Conservation (phyloP, 2,888 invertebrate genomes). For the Aromia moschata region DNA sequence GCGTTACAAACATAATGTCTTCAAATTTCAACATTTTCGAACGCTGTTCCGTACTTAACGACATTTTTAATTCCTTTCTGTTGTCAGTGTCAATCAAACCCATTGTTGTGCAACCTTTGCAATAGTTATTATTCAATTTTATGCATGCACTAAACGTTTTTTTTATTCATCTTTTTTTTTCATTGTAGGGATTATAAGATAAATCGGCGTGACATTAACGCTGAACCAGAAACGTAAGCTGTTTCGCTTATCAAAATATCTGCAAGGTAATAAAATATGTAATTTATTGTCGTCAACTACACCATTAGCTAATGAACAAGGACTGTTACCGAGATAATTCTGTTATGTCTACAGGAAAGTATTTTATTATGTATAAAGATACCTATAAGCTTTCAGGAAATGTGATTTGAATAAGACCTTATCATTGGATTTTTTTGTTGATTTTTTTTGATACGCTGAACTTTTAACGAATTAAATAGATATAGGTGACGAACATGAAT, state of each 20-base stretch:
- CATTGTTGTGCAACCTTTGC: slow-evolving; percentile 34
- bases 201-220: slow-evolving; percentile 35
- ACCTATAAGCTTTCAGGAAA: not conserved
- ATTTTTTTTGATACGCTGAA: not conserved
- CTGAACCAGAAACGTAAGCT: slow-evolving; percentile 34
- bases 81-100: slow-evolving; percentile 29
- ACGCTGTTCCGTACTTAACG: slow-evolving; percentile 7
- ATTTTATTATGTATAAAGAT: slow-evolving; percentile 1
- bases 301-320: slow-evolving; percentile 35
- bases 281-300: slow-evolving; percentile 28
- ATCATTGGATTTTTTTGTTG: not conserved
- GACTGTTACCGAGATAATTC: slow-evolving; percentile 13
- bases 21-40: slow-evolving; percentile 25
- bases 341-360: slow-evolving; percentile 4
- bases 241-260: slow-evolving; percentile 36
- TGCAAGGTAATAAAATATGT: slow-evolving; percentile 34
- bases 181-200: slow-evolving; percentile 30
- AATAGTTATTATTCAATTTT: slow-evolving; percentile 23
- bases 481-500: too few relatives aligned
- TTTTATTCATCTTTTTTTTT: slow-evolving; percentile 21
- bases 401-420: not conserved
- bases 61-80: slow-evolving; percentile 15
- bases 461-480: too few relatives aligned
- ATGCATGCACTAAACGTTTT: slow-evolving; percentile 26
- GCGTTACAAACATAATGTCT: slow-evolving; percentile 17